Conservation (phyloP, 2,888 invertebrate species). For the Ochlodes sylvanus region DNA sequence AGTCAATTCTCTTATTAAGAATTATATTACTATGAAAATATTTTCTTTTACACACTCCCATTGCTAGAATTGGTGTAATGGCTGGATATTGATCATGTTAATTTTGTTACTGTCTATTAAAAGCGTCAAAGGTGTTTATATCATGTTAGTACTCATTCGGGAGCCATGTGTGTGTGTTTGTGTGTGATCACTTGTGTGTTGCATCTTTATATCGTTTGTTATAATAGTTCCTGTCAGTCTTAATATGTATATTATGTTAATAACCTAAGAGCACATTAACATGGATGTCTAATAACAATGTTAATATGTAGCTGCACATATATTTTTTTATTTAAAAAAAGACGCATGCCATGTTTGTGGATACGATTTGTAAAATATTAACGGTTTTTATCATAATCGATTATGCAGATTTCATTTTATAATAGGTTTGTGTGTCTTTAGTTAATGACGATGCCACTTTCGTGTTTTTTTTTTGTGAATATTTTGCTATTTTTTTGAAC, state of each 20-base stretch:
- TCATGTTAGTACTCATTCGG: constrained; percentile 4
- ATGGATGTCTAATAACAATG: constrained; percentile 47
- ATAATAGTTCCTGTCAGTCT: neutral
- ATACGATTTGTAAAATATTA: neutral
- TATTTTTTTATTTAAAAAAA: constrained; percentile 1
- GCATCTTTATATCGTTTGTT: constrained; percentile 10
- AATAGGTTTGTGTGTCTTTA: neutral
- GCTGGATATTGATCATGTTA: too few species aligned
- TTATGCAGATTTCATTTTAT: neutral
- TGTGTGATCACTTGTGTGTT: neutral
- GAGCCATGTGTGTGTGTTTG: neutral
- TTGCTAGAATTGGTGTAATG: too few species aligned
- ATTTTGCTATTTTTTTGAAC: neutral
- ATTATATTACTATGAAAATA: too few species aligned
- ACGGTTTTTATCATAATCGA: neutral
- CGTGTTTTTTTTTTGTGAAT: neutral
- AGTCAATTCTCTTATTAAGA: too few species aligned
- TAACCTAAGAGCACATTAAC: constrained; percentile 25
- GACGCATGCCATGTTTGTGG: neutral
- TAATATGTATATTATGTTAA: neutral
- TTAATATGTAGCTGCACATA: constrained; percentile 9
- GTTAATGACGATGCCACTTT: neutral
- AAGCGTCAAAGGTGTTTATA: neutral
- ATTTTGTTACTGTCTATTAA: too few species aligned
- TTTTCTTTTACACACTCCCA: too few species aligned